phyloP scores from a whole-genome alignment of 2,888 invertebrate genomes.

The Diarsia rubi region DNA sequence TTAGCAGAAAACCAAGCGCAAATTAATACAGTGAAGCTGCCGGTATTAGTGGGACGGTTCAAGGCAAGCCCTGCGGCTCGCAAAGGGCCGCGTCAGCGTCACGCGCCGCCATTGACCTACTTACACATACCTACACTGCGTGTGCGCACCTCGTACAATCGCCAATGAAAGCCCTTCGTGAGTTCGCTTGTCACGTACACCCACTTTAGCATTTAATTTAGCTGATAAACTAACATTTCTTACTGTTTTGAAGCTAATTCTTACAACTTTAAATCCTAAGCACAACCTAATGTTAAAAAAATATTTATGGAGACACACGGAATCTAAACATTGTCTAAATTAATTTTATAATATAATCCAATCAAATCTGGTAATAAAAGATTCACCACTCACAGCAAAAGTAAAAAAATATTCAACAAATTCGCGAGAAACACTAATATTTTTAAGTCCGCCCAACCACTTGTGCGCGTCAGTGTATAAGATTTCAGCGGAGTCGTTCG shows the following conservation, averaged over 20 bases:
- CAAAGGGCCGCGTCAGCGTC: conserved; percentile 89
- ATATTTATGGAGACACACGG: not conserved
- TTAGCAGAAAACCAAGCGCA: conserved; percentile 85
- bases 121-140: conserved; percentile 82
- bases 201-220: conserved; percentile 29
- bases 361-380: not conserved
- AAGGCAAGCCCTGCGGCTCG: conserved; percentile 87
- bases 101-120: conserved; percentile 90
- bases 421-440: not conserved
- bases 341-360: not conserved
- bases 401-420: not conserved
- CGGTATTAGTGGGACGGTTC: conserved; percentile 84
- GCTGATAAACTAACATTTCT: not conserved
- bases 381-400: not conserved
- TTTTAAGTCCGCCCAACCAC: conserved; percentile 60
- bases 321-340: not conserved
- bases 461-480: conserved; percentile 81
- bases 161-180: conserved; percentile 82
- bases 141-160: conserved; percentile 85
- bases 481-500: conserved; percentile 84
- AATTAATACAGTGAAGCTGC: conserved; percentile 84
- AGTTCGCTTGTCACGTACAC: conserved; percentile 80
- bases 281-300: not conserved
- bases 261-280: not conserved
- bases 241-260: not conserved